Evolutionary conservation across 1,140 invertebrate species (phyloP).

Genomic region (Orchestia grillus): DNA sequence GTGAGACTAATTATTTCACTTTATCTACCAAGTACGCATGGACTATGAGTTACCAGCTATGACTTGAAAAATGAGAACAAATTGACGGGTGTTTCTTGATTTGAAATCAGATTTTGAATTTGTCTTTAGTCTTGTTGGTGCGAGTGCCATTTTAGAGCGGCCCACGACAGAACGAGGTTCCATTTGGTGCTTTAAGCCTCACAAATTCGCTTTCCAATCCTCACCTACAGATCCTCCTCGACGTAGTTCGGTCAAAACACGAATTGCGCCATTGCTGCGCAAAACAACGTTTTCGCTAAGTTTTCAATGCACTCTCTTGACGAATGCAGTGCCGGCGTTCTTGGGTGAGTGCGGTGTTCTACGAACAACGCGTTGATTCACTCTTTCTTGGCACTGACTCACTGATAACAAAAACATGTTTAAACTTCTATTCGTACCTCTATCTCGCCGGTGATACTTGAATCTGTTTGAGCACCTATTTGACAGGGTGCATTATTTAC

Average conservation of each 20-base stretch:
- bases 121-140: too few species aligned
- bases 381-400: too few species aligned
- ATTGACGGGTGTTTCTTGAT: neutral
- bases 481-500: neutral
- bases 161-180: too few species aligned
- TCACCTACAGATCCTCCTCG: too few species aligned
- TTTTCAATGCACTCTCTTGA: neutral
- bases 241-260: neutral
- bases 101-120: neutral
- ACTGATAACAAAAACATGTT: too few species aligned
- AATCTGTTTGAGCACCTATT: neutral
- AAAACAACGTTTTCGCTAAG: neutral
- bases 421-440: too few species aligned
- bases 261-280: neutral
- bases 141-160: too few species aligned
- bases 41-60: neutral
- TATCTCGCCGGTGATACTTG: neutral
- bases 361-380: too few species aligned
- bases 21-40: neutral
- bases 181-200: too few species aligned
- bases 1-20: neutral
- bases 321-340: too few species aligned
- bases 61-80: neutral
- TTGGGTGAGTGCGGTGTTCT: too few species aligned
- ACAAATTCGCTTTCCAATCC: too few species aligned